Evolutionary conservation across 2,888 invertebrate species (phyloP), one percentile per base, ranked within the genome.

Genomic region (Campopleginae sp.): DNA sequence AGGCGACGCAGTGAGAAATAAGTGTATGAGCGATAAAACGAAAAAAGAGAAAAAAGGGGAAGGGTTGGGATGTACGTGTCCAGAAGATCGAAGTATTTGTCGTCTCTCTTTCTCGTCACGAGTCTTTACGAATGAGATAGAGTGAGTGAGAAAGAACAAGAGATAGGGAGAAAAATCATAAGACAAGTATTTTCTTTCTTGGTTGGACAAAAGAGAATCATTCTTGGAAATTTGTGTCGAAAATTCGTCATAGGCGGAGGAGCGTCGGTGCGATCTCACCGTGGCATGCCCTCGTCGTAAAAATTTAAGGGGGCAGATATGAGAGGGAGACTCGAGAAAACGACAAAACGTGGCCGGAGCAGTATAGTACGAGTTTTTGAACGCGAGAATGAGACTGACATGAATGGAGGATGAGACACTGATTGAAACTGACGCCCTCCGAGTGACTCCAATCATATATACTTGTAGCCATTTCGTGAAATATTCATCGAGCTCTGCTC

Each of bases 381-480:
- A 63, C 19, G 46, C 8, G 42, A 74, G 31, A 74, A 46, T 17
- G 23, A 19, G 27, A 61, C 19, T 8, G 48, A 74, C 19, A n/a
- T 10, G 38, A 80, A 63, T n/a, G 74, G 14, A 58, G 68, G 61
- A 19, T 58, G 27, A 66, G 54, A 51, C 65, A 54, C 61, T 77
- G 80, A 86, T 83, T 84, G 70, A 83, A 78, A 80, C 68, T 84
- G 80, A 84, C 86, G 80, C 66, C 75, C 70, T 23, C n/a, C 54
- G 66, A 42, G 61, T 14, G 68, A 63, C 80, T 80, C 66, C 8
- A 68, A 46, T 78, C 82, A 23, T 31, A 23, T 19, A 63, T 63
- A 58, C 77, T 81, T 63, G 71, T 54, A 38, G 71, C 65, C 76
- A 14, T 80, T 80, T 80, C 33, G 23, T 17, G 48, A 61, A 44